Base-by-base conservation (phyloP, 2,888 invertebrate genomes). In the Dasypogon diadema region DNA sequence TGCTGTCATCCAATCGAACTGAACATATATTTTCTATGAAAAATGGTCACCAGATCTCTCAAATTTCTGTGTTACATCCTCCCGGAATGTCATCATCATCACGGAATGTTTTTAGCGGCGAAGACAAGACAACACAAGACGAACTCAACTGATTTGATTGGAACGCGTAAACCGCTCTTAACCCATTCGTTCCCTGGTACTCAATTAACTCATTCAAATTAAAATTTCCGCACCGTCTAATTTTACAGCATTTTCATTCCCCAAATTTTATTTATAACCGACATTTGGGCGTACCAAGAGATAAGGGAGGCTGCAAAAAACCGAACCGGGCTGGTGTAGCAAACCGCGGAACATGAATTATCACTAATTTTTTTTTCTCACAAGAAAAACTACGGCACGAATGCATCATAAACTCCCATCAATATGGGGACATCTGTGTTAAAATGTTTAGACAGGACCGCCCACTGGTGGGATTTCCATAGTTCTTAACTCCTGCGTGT, bases 371-470 rank as follows among this genome's bases (percentile, higher is more conserved):
- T 30, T n/a, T n/a, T 8, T 56, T 56, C 16, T 18, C 18, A 54
- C 30, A 10, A 68, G 14, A 46, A 24, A 68, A 68, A 51, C 16
- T 14, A 34, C 51, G 18, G 26, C n/a, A n/a, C 16, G 68, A 51
- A 70, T 26, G 22, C 54, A 54, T 70, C 70, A 54, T 14, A 18
- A 34, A 46, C 18, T 16, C 34, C 34, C 14, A 54, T 70, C 70
- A 70, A 70, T 30, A 30, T 54, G 54, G 70, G 14, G 70, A 54
- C 70, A 70, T 54, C 34, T 70, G 70, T 54, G 30, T 70, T 54
- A 54, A 70, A 54, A 70, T 70, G 30, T 70, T 70, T 70, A 34
- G 54, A 70, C 70, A 70, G 70, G 18, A 34, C 70, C 70, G 70
- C 70, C 70, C 54, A 70, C 70, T 54, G 12, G 8, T 6, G 26